phyloP scores from a whole-genome alignment of 2,113 vertebrate species.

The Ameiurus melas region DNA sequence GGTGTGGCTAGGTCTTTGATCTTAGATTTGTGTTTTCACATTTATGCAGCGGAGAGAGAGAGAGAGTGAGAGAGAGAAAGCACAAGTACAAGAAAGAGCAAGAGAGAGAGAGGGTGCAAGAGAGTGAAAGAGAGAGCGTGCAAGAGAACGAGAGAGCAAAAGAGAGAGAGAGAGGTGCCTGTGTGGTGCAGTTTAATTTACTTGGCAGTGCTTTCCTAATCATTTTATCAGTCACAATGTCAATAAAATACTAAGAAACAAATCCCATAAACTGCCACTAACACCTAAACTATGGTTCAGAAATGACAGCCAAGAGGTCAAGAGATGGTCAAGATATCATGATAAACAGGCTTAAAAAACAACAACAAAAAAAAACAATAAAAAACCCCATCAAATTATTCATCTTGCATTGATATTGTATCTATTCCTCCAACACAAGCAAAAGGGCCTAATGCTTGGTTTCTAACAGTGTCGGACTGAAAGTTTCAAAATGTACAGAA shows the following conservation, averaged over 20 bases:
- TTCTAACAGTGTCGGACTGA: conserved; percentile 16
- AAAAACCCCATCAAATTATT: not conserved
- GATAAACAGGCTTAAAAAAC: not conserved
- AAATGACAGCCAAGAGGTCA: not conserved
- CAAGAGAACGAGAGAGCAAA: not conserved
- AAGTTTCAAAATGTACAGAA: not conserved
- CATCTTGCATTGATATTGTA: not conserved
- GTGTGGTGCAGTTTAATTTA: not conserved
- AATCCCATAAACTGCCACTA: not conserved
- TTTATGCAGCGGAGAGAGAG: not conserved
- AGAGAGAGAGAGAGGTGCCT: not conserved
- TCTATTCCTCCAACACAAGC: not conserved
- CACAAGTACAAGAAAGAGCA: not conserved
- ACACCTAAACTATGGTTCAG: not conserved
- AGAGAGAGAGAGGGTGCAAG: not conserved
- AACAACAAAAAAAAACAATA: not conserved
- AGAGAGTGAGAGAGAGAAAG: not conserved
- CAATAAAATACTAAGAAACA: not conserved
- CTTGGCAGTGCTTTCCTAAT: too few species aligned
- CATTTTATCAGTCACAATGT: not conserved
- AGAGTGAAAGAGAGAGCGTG: not conserved
- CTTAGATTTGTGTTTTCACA: not conserved
- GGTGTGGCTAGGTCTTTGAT: not conserved
- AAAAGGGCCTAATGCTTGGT: not conserved
- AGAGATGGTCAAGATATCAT: too few species aligned